These are phyloP conservation scores for Champsocephalus gunnari DNA, from an alignment of 2,797 vertebrate species.

Conservation along the genomic window DNA sequence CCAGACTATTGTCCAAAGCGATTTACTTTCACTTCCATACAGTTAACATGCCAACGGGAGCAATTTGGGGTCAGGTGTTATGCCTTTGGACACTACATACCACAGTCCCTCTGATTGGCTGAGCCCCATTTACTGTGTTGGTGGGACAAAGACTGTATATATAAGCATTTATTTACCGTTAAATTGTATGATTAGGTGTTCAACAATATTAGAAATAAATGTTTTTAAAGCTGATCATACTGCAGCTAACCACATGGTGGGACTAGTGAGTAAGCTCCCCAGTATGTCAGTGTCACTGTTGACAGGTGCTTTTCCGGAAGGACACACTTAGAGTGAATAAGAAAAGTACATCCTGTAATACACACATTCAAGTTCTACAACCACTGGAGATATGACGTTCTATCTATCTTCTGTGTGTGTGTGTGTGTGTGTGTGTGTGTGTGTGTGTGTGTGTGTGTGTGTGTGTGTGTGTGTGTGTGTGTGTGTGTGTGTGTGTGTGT, in stretches of 20 bases:
- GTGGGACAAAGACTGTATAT: too few relatives aligned
- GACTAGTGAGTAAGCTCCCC: constrained; percentile 7
- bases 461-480: constrained; percentile 19
- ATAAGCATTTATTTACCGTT: background rate
- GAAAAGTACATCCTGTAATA: background rate
- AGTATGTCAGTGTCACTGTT: background rate
- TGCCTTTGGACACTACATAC: too few relatives aligned
- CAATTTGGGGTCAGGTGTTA: too few relatives aligned
- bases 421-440: background rate
- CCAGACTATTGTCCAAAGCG: too few relatives aligned
- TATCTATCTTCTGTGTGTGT: too few relatives aligned
- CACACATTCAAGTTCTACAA: background rate
- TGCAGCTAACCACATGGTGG: constrained; percentile 43
- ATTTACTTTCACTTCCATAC: too few relatives aligned
- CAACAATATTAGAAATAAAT: background rate
- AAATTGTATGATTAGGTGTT: background rate
- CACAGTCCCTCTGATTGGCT: too few relatives aligned
- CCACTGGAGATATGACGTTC: too few relatives aligned
- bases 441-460: background rate
- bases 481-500: constrained; percentile 1
- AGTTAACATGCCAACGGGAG: too few relatives aligned
- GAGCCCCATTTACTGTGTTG: too few relatives aligned
- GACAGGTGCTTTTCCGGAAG: background rate
- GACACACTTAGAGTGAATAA: background rate
- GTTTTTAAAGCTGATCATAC: background rate